Base-by-base conservation (phyloP, 2,797 vertebrate genomes). In the Loris lydekkerianus region DNA sequence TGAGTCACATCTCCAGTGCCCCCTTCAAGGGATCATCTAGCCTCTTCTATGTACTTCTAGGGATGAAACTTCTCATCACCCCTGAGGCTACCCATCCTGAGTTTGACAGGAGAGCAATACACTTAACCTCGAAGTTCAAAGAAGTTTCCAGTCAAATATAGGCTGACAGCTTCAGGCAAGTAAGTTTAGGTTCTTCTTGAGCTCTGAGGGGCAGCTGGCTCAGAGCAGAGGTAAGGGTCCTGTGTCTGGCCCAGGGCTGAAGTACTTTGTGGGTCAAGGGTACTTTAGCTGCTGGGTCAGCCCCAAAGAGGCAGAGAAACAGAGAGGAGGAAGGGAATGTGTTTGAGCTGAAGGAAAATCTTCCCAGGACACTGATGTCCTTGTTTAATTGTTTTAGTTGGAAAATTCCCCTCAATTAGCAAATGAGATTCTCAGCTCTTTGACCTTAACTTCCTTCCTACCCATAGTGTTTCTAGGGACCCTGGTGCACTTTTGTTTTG, bases 391-490 rank as follows among this genome's bases (percentile, higher is more conserved):
- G 76, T 70, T 93, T 90, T 25, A 67, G 69, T 78, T 87, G 92
- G 90, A 92, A 91, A 93, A 82, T 23, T 82, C 37, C 27, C 2
- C 73, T 80, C 18, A 8, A 23, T 78, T 29, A 65, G 60, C 53
- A 93, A 84, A 67, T 82, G 92, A 0, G 4, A 43, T 60, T 93
- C 61, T 49, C 46, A 53, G 58, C 60, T 73, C 86, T 86, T 46
- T 72, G 78, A 65, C 60, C 40, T 69, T 43, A 34, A 72, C 58
- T 58, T 95, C 25, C 23, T 34, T 83, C 94, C 80, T 37, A 67
- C 61, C 23, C 43, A 23, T 7, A 76, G n/a, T 2, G 31, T 84
- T 96, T 91, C 67, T 73, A 77, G 82, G 73, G 56, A 93, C 92
- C 8, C 43, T 3, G 7, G 56, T 34, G 20, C 17, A 72, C 90